phyloP scores from a whole-genome alignment of 2,888 invertebrate species.

The Pseudococcus jackbeardsleyi region DNA sequence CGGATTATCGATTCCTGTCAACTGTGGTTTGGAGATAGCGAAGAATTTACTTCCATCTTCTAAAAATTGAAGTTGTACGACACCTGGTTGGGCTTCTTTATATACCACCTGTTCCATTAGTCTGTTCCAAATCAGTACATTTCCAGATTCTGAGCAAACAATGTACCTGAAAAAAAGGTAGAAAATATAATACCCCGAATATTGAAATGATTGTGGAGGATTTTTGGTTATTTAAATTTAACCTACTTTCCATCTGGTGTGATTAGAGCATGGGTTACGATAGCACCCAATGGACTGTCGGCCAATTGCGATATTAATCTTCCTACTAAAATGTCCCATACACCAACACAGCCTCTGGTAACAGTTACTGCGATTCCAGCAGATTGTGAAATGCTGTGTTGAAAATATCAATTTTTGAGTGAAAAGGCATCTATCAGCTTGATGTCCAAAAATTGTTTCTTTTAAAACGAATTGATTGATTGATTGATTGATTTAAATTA shows the following conservation, averaged over 20 bases:
- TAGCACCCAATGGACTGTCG: slow-evolving; percentile 92
- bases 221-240: neutral
- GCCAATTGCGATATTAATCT: slow-evolving; percentile 88
- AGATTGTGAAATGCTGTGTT: slow-evolving; percentile 78
- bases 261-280: slow-evolving; percentile 92
- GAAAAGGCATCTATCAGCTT: too few species aligned
- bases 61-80: slow-evolving; percentile 81
- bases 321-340: slow-evolving; percentile 92
- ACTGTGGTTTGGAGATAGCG: slow-evolving; percentile 80
- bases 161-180: slow-evolving; percentile 73
- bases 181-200: neutral
- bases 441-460: too few species aligned
- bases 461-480: too few species aligned
- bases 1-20: slow-evolving; percentile 76
- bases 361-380: slow-evolving; percentile 89
- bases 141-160: slow-evolving; percentile 92
- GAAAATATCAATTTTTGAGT: slow-evolving; percentile 24
- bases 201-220: neutral
- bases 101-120: slow-evolving; percentile 77
- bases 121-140: slow-evolving; percentile 89
- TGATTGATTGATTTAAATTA: too few species aligned
- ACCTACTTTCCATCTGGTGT: slow-evolving; percentile 79
- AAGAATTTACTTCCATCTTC: slow-evolving; percentile 83
- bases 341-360: slow-evolving; percentile 93
- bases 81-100: slow-evolving; percentile 86